Conservation (phyloP, 2,797 vertebrate genomes). For the Molossus alvarezi region DNA sequence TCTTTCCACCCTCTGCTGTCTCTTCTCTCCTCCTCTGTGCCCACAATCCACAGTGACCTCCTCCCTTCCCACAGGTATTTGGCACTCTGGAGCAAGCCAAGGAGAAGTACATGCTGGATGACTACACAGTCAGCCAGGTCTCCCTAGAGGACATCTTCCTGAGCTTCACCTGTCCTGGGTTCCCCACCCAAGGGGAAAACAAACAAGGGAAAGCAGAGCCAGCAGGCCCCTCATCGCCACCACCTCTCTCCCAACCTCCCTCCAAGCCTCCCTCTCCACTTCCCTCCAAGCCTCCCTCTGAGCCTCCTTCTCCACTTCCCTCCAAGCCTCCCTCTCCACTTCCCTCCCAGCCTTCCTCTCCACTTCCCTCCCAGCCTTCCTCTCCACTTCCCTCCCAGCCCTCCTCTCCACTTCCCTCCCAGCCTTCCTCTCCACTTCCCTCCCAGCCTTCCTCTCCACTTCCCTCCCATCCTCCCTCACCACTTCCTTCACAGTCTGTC, state of each 20-base stretch:
- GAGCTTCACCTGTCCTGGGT: slow-evolving; percentile 4
- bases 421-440: too few relatives aligned
- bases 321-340: too few relatives aligned
- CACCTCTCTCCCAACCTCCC: not conserved
- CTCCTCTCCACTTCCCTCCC: too few relatives aligned
- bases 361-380: too few relatives aligned
- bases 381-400: too few relatives aligned
- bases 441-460: too few relatives aligned
- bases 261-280: too few relatives aligned
- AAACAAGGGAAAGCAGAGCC: not conserved
- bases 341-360: too few relatives aligned
- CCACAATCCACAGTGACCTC: too few relatives aligned
- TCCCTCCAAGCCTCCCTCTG: too few relatives aligned
- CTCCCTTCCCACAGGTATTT: slow-evolving; percentile 52
- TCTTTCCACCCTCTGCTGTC: not conserved
- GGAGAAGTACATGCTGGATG: not conserved
- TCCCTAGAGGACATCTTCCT: slow-evolving; percentile 75
- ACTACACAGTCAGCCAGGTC: slow-evolving; percentile 66
- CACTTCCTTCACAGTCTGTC: not conserved
- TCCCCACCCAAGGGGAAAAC: not conserved
- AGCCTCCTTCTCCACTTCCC: too few relatives aligned
- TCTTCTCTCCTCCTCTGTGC: not conserved
- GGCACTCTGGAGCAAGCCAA: slow-evolving; percentile 64
- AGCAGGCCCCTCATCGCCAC: too few relatives aligned
- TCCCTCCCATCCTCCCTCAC: not conserved